Base-by-base conservation (phyloP, 2,888 invertebrate species). In the Neoascia interrupta region DNA sequence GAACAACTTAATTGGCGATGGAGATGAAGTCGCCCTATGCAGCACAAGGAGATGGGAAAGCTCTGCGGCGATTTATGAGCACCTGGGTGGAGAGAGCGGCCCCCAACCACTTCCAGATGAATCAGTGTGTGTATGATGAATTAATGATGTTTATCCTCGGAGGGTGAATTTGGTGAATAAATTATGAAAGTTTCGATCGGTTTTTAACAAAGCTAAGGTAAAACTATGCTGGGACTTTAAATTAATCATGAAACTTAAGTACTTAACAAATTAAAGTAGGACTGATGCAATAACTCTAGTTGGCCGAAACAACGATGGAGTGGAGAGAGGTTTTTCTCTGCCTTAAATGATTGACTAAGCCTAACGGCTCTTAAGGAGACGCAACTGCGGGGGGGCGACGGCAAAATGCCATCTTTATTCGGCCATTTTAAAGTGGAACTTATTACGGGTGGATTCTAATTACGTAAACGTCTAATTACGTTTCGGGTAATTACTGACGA, bases 1-100 rank as follows among this genome's bases (percentile, higher is more conserved):
- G 80, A 74, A 53, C 69, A 74, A 74, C 73, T 69, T 74, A 80
- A 80, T 80, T 74, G 69, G 74, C 73, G 8, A n/a, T 80, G 68
- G 66, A 63, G 66, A 60, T 58, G 8, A n/a, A 4, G 8, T 31
- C 31, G 8, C 31, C 31, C 31, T n/a, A 31, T 31, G 31, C 31
- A 4, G 31, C 3, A n/a, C 4, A 26, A n/a, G 3, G n/a, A n/a
- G 31, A 31, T 6, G 3, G 10, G 8, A n/a, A n/a, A 19, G n/a
- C 39, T 28, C 6, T 34, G 31, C 18, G 36, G 34, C 49, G 66
- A 72, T 79, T 79, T 79, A 72, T 72, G 66, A 72, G 37, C n/a
- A n/a, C n/a, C n/a, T n/a, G 43, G 19, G 11, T n/a, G 53, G 28
- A 31, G 28, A 1, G 2, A 51, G 58, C 28, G 26, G 45, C 31